Base-by-base conservation (phyloP, 2,888 invertebrate species). In the Drosophila hawaiiensis region DNA sequence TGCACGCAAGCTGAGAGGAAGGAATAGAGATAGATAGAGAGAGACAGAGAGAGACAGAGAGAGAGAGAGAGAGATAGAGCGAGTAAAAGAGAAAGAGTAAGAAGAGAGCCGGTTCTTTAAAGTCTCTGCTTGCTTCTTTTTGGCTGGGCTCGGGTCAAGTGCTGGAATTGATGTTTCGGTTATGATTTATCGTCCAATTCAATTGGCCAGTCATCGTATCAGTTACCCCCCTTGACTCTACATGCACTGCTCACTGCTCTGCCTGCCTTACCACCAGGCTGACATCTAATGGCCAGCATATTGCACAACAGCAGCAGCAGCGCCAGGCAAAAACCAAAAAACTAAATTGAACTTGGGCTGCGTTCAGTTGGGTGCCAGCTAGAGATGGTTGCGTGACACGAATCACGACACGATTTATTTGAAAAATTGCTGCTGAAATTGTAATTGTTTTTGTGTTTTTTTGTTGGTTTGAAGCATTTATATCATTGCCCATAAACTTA, bases 91-190 rank as follows among this genome's bases (percentile, higher is more conserved):
- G 16, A 16, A 9, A 19, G 33, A 33, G 35, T 1, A 2, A 16
- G 19, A 22, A 22, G 29, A 50, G 53, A 55, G 54, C 50, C 43
- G 59, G 39, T 54, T 55, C 60, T 73, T 73, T 72, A 60, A 72
- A 72, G 65, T 65, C 33, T 55, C 22, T 31, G 52, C 41, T 53
- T 60, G 54, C 62, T 63, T 50, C 50, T 54, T 35, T 47, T 19
- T 25, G 62, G 39, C n/a, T 37, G 29, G 81, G 84, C 85, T 78
- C 87, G 91, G 93, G 92, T 93, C 92, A 92, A 92, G 92, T 90
- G 89, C 92, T 92, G 93, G 89, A 93, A 91, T 91, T 93, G 92
- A 93, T 93, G 93, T 93, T 92, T 92, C 92, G 91, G 91, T 92
- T 92, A 93, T 92, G 92, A 92, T 92, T 92, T 92, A 92, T 92